Percentiles rank a stretch among this genome's conserved stretches.
These are phyloP conservation scores for Corythornis vintsioides DNA, from an alignment of 2,113 vertebrate species.

Conservation along the genomic window DNA sequence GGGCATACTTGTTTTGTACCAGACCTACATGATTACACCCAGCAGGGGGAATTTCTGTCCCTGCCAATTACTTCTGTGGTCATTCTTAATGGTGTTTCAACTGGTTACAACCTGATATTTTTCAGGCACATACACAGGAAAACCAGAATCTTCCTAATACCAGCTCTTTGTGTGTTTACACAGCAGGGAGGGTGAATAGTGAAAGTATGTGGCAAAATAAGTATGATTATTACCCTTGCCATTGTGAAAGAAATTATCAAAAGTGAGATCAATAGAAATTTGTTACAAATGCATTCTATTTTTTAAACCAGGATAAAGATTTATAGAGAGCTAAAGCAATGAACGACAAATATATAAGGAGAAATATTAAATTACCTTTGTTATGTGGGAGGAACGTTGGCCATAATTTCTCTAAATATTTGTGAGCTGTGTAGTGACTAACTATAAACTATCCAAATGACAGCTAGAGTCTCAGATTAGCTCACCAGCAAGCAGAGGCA, in stretches of 20 bases:
- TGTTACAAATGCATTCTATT: constrained; percentile 23
- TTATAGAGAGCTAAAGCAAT: constrained; percentile 6
- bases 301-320: constrained; percentile 48
- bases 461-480: constrained; percentile 27
- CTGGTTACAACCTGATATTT: not conserved
- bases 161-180: constrained; percentile 10
- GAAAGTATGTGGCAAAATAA: constrained; percentile 37
- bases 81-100: not conserved
- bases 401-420: constrained; percentile 68
- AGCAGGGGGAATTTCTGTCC: not conserved
- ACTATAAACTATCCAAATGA: constrained; percentile 54
- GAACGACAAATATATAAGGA: constrained; percentile 50
- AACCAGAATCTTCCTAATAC: constrained; percentile 4
- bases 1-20: rapidly evolving
- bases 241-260: constrained; percentile 41
- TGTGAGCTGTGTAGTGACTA: constrained; percentile 22
- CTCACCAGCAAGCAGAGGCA: not conserved
- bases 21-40: not conserved
- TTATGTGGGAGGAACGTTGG: constrained; percentile 20
- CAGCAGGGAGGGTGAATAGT: not conserved
- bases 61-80: not conserved
- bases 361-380: constrained; percentile 42
- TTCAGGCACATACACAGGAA: not conserved
- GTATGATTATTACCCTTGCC: not conserved
- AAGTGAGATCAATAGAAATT: constrained; percentile 50